phyloP scores from a whole-genome alignment of 2,888 invertebrate genomes.

The Chromoteleia sp. region DNA sequence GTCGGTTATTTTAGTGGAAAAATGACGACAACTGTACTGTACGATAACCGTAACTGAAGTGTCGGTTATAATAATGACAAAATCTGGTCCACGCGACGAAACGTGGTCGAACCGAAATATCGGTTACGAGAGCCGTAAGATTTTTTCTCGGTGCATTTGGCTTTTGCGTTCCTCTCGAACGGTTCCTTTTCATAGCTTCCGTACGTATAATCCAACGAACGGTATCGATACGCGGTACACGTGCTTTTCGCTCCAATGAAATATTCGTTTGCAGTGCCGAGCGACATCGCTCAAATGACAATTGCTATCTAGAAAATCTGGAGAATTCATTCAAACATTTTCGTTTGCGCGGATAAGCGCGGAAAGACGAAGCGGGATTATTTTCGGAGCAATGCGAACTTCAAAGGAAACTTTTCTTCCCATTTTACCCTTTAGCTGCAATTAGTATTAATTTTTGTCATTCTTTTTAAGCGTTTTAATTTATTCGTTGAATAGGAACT shows the following conservation, averaged over 20 bases:
- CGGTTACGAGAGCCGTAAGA: too few species aligned
- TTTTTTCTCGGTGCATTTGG: too few species aligned
- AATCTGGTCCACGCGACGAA: too few species aligned
- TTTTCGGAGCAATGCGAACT: neutral
- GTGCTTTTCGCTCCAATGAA: neutral
- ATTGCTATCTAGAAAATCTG: constrained; percentile 12
- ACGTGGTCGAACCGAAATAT: too few species aligned
- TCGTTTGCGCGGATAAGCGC: constrained; percentile 18
- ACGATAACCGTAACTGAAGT: too few species aligned
- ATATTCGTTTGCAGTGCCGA: constrained; percentile 22
- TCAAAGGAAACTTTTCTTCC: neutral
- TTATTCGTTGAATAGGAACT: too few species aligned
- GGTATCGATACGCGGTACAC: neutral
- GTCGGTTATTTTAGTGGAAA: too few species aligned
- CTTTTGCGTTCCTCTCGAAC: constrained; percentile 15
- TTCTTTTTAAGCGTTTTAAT: neutral
- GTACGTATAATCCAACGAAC: constrained; percentile 29
- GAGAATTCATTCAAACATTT: constrained; percentile 21
- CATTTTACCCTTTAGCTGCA: neutral
- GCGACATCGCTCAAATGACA: constrained; percentile 27
- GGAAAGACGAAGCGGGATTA: neutral
- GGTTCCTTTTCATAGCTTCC: constrained; percentile 13
- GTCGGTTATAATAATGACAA: too few species aligned
- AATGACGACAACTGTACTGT: too few species aligned
- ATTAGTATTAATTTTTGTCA: neutral